Conservation (phyloP, 2,797 vertebrate genomes). For the Microtus agrestis region DNA sequence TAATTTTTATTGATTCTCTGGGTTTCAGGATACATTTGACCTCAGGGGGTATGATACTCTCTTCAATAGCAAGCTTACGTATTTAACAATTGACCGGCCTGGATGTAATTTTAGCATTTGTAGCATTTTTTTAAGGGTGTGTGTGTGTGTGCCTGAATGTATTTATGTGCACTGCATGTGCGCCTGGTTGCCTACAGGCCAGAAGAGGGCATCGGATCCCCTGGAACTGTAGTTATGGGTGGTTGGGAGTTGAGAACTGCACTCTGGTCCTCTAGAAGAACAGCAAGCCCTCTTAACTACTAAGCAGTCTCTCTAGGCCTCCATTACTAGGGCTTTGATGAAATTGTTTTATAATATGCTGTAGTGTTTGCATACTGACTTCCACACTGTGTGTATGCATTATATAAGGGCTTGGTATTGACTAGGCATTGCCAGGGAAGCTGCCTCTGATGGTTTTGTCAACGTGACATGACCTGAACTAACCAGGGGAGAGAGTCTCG, state of each 20-base stretch:
- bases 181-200: not conserved
- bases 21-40: constrained; percentile 45
- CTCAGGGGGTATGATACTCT: not conserved
- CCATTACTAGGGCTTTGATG: not conserved
- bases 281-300: not conserved
- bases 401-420: constrained; percentile 29
- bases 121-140: not conserved
- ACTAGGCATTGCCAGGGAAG: constrained; percentile 40
- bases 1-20: constrained; percentile 67
- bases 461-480: not conserved
- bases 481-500: not conserved
- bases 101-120: constrained; percentile 48
- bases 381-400: not conserved
- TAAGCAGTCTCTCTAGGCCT: not conserved
- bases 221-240: not conserved
- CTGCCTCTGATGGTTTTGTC: not conserved
- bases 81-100: constrained; percentile 52
- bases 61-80: not conserved
- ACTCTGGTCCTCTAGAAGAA: not conserved
- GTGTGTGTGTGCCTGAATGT: too few relatives aligned
- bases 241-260: not conserved
- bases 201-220: not conserved
- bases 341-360: constrained; percentile 39
- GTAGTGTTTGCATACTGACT: not conserved
- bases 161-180: not conserved